Conservation (phyloP, 2,888 invertebrate species). For the Sialis fuliginosa region DNA sequence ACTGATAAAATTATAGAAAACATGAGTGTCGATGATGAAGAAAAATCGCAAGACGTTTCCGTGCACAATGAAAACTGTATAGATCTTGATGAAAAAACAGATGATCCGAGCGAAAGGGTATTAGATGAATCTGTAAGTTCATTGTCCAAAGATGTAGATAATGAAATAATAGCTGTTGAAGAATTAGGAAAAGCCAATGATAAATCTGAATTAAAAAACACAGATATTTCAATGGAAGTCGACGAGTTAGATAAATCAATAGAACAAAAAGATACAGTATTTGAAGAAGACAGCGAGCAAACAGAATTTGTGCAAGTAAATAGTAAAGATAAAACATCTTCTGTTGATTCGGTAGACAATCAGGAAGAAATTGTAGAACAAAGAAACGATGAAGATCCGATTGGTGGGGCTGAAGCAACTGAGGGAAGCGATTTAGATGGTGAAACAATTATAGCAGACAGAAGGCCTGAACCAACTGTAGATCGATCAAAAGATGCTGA, state of each 20-base stretch:
- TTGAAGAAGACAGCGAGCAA: background rate
- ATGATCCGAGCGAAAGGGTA: too few relatives aligned
- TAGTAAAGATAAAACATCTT: constrained; percentile 1
- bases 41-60: too few relatives aligned
- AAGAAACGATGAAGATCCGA: background rate
- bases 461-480: background rate
- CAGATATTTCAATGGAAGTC: background rate
- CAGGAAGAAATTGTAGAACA: constrained; percentile 1
- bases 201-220: background rate
- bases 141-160: too few relatives aligned
- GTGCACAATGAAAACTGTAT: too few relatives aligned
- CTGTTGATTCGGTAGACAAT: background rate
- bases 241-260: background rate
- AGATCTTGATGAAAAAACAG: too few relatives aligned
- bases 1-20: too few relatives aligned
- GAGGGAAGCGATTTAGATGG: background rate
- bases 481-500: constrained; percentile 33
- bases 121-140: too few relatives aligned
- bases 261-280: background rate
- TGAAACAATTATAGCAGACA: background rate
- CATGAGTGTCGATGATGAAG: too few relatives aligned
- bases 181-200: too few relatives aligned
- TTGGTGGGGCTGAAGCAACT: background rate
- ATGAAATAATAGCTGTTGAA: too few relatives aligned
- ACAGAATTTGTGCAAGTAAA: constrained; percentile 5